Percentiles rank a stretch among this genome's conserved stretches.
Conservation (phyloP, 1,140 invertebrate genomes). For the Gryllus bimaculatus region DNA sequence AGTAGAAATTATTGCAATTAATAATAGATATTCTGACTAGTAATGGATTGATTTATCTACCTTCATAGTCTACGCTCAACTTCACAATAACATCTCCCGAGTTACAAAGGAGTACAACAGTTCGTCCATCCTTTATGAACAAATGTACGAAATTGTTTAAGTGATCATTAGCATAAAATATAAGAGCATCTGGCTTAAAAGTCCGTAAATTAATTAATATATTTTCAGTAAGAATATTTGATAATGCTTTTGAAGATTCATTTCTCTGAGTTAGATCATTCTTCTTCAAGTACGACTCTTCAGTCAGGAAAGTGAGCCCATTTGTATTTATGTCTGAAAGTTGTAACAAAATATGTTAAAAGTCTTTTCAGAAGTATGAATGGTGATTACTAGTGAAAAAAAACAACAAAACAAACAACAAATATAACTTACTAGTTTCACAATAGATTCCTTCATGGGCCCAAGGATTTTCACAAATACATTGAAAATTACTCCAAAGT, state of each 20-base stretch:
- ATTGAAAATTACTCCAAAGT: slow-evolving; percentile 84
- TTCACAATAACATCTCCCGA: slow-evolving; percentile 68
- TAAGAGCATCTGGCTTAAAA: slow-evolving; percentile 67
- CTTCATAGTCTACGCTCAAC: slow-evolving; percentile 59
- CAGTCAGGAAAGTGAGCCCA: slow-evolving; percentile 76
- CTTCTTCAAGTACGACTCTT: slow-evolving; percentile 65
- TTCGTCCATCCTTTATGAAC: slow-evolving; percentile 64
- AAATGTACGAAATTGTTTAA: slow-evolving; percentile 89
- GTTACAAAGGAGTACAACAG: slow-evolving; percentile 77
- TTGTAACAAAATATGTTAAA: slow-evolving; percentile 7
- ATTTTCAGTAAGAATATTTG: slow-evolving; percentile 63
- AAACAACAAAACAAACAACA: not conserved
- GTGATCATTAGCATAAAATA: slow-evolving; percentile 87
- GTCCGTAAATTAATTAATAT: slow-evolving; percentile 80
- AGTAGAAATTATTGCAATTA: slow-evolving; percentile 1
- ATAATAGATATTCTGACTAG: not conserved
- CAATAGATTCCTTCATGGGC: slow-evolving; percentile 81
- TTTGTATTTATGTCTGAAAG: slow-evolving; percentile 76
- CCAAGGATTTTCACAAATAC: slow-evolving; percentile 82
- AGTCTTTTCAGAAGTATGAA: not conserved
- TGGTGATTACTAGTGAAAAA: not conserved
- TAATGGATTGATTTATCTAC: slow-evolving; percentile 27
- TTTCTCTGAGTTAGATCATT: slow-evolving; percentile 56
- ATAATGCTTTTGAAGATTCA: slow-evolving; percentile 51
- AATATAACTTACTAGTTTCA: slow-evolving; percentile 64